Evolutionary conservation across 2,888 invertebrate genomes (phyloP), one percentile per base, ranked within the genome.

Genomic region (Diplazon laetatorius): DNA sequence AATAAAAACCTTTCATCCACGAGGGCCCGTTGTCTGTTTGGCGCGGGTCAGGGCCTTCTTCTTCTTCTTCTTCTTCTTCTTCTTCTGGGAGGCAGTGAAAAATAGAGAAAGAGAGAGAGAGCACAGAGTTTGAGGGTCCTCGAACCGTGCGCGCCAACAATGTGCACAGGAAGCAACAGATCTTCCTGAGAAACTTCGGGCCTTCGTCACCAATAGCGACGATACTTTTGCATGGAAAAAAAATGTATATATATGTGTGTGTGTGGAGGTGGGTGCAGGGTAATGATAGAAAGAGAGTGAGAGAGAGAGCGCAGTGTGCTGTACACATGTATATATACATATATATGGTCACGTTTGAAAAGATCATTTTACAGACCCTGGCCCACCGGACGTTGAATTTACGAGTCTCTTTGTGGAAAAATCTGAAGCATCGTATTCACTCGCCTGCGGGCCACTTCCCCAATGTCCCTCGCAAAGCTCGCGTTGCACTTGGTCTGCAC

Each of bases 141-240:
- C 71, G 68, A 65, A 46, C 25, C 35, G 73, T 46, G 70, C 44
- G 70, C 44, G 66, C 63, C 72, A 82, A 84, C 82, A 85, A 87
- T 84, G 78, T 57, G 70, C 76, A 76, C 70, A 81, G 82, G 80
- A 84, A 82, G 80, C 82, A 80, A 80, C 82, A 80, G 80, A 84
- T 83, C 82, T 82, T 82, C 82, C 77, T 81, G 83, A 84, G 83
- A 82, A 84, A 78, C 66, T 77, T 25, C 62, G 70, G 25, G 30
- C 42, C 37, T 14, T 25, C 42, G 16, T 44, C 46, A 37, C 22
- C 69, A 35, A 69, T 42, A 46, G 14, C 35, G 50, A 44, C 73
- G 62, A 68, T 48, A 68, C 62, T 68, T 57, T 14, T 66, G 44
- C 1, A 35, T 35, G 42, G 62, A 20, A 59, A 68, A 68, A 10